Conservation (phyloP, 2,797 vertebrate genomes). For the Pyrocephalus nanus region DNA sequence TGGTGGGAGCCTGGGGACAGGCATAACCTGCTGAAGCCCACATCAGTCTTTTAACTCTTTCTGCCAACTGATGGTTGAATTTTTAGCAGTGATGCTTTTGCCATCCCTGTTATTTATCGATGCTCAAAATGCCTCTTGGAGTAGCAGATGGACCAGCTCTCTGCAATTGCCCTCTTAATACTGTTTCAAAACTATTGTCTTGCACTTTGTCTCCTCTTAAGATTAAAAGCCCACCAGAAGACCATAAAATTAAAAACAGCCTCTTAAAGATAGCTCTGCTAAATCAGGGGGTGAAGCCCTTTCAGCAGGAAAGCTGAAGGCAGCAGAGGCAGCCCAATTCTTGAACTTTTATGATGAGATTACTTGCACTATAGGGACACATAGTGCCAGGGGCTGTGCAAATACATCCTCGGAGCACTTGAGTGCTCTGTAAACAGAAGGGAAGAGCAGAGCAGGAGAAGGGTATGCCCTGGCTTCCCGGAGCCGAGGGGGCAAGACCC, state of each 20-base stretch:
- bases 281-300: not conserved
- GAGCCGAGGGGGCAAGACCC: rapidly evolving
- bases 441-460: not conserved
- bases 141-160: not conserved
- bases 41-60: not conserved
- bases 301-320: not conserved
- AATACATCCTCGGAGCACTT: not conserved
- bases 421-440: not conserved
- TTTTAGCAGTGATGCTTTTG: not conserved
- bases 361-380: not conserved
- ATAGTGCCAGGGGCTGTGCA: not conserved
- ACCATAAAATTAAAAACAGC: not conserved
- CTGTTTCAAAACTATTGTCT: not conserved
- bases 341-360: rapidly evolving
- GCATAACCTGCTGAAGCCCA: not conserved
- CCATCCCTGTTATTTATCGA: not conserved
- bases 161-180: not conserved
- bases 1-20: not conserved
- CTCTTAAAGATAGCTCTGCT: not conserved
- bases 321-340: rapidly evolving
- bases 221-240: not conserved
- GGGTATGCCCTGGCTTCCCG: not conserved
- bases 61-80: not conserved
- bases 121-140: not conserved
- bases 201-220: not conserved